These are phyloP conservation scores for Smittia sp. DNA, from an alignment of 2,888 invertebrate species.

Conservation along the genomic window DNA sequence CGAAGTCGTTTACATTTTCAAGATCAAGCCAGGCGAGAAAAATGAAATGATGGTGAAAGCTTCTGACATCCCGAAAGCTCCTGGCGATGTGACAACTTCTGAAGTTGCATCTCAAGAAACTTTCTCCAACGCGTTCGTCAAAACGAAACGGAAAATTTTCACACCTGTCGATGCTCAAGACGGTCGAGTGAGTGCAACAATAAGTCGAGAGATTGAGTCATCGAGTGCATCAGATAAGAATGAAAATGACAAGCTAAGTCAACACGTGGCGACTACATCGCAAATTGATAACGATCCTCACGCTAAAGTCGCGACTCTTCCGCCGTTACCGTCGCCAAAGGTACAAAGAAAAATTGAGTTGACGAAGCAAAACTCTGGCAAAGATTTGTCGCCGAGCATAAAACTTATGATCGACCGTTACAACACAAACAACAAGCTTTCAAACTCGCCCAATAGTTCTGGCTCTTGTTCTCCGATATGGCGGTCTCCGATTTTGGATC, in stretches of 20 bases:
- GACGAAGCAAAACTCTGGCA: conserved; percentile 53
- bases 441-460: conserved; percentile 56
- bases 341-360: conserved; percentile 55
- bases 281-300: not conserved
- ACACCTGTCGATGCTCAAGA: conserved; percentile 60
- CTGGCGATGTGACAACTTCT: conserved; percentile 39
- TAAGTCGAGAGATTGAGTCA: conserved; percentile 43
- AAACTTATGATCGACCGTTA: conserved; percentile 69
- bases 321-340: conserved; percentile 62
- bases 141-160: conserved; percentile 76
- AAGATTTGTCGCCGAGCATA: conserved; percentile 68
- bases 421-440: conserved; percentile 44
- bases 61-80: conserved; percentile 27
- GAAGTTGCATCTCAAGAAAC: conserved; percentile 45
- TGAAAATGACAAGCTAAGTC: conserved; percentile 40
- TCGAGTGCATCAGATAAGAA: conserved; percentile 43
- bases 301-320: conserved; percentile 47
- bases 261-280: not conserved
- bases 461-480: conserved; percentile 65
- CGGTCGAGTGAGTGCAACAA: conserved; percentile 1
- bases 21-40: conserved; percentile 49
- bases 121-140: conserved; percentile 66
- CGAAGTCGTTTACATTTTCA: conserved; percentile 51
- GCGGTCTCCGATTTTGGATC: conserved; percentile 63
- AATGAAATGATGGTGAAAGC: conserved; percentile 46